Evolutionary conservation across 2,113 vertebrate genomes (phyloP).

Genomic region (Oenanthe oenanthe): DNA sequence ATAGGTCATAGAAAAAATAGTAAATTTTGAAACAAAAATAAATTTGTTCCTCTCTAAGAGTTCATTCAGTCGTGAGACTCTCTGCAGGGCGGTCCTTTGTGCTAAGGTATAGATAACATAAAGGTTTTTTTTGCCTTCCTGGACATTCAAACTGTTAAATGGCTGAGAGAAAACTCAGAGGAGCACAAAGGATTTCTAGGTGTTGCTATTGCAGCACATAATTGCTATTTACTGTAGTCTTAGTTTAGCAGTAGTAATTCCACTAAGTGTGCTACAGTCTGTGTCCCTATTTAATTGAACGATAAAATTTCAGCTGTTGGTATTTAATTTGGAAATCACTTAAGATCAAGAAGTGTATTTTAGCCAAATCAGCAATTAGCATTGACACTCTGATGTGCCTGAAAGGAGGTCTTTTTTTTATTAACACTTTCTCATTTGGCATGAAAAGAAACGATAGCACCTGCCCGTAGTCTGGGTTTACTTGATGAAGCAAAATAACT

Average conservation of each 20-base stretch:
- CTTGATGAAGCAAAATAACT: constrained; percentile 64
- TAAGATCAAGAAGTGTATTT: neutral
- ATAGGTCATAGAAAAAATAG: neutral
- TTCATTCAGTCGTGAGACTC: neutral
- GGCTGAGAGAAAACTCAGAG: neutral
- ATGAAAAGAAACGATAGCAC: neutral
- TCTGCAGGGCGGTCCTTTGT: neutral
- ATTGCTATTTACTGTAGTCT: neutral
- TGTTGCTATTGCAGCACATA: neutral
- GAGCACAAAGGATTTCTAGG: neutral
- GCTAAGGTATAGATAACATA: neutral
- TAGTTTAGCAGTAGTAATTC: neutral
- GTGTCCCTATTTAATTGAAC: neutral
- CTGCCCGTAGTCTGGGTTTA: neutral
- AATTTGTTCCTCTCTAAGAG: neutral
- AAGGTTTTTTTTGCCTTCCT: neutral
- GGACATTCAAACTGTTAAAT: neutral
- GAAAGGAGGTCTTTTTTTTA: constrained; percentile 16
- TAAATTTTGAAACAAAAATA: neutral
- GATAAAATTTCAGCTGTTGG: neutral
- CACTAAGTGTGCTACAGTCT: neutral
- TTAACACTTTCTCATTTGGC: constrained; percentile 1
- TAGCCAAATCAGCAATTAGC: neutral
- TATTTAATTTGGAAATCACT: constrained; percentile 5
- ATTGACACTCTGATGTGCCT: neutral